A percentile compares a stretch with the other conserved stretches of the same genome.
Conservation (phyloP, 1,140 invertebrate genomes). For the Nomia melanderi region DNA sequence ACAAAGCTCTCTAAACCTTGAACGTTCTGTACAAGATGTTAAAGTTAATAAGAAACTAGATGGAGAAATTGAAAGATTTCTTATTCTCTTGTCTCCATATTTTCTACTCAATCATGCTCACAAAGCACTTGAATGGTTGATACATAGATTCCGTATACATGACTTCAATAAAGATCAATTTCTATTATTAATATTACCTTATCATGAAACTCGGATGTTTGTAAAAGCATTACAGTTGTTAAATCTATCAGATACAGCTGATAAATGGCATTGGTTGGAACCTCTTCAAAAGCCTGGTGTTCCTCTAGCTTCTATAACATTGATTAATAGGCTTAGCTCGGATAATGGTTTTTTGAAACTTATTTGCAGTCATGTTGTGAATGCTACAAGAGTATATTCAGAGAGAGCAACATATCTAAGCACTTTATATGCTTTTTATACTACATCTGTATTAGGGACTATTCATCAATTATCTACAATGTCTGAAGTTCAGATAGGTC, state of each 20-base stretch:
- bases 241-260: slow-evolving; percentile 82
- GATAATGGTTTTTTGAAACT: slow-evolving; percentile 88
- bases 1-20: slow-evolving; percentile 86
- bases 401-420: slow-evolving; percentile 83
- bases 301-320: slow-evolving; percentile 85
- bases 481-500: slow-evolving; percentile 86
- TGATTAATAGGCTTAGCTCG: slow-evolving; percentile 87
- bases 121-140: slow-evolving; percentile 96
- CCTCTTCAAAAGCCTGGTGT: slow-evolving; percentile 88
- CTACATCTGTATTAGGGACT: slow-evolving; percentile 86
- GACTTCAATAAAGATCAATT: slow-evolving; percentile 92
- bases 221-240: slow-evolving; percentile 89
- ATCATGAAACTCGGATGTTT: slow-evolving; percentile 95
- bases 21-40: slow-evolving; percentile 88
- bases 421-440: slow-evolving; percentile 90
- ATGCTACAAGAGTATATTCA: slow-evolving; percentile 85
- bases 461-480: slow-evolving; percentile 82
- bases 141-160: slow-evolving; percentile 93
- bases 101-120: slow-evolving; percentile 91
- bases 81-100: slow-evolving; percentile 92
- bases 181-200: slow-evolving; percentile 91
- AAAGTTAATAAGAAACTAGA: slow-evolving; percentile 90
- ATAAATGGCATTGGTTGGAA: slow-evolving; percentile 90
- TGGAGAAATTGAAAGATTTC: slow-evolving; percentile 89
- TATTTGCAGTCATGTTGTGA: slow-evolving; percentile 86